Evolutionary conservation across 2,888 invertebrate genomes (phyloP).

Genomic region (Phalera bucephala): DNA sequence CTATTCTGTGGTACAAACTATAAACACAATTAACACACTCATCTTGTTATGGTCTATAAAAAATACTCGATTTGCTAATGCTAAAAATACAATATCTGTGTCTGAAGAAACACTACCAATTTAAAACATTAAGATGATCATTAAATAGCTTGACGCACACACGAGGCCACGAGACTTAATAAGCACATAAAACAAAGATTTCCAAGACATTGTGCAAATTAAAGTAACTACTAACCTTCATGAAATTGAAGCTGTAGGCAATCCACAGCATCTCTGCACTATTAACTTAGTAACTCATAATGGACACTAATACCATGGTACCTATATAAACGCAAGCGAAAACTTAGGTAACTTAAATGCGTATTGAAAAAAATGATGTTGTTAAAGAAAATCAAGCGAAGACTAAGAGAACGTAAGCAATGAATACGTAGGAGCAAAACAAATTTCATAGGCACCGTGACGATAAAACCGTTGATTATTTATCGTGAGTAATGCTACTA

Average conservation of each 20-base stretch:
- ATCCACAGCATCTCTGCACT: neutral
- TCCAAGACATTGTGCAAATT: neutral
- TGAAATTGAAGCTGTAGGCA: neutral
- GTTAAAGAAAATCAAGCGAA: neutral
- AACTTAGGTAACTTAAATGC: no score
- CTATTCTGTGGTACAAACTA: no score
- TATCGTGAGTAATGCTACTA: slow-evolving; percentile 32
- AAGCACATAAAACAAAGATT: neutral
- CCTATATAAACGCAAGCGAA: neutral
- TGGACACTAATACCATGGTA: no score
- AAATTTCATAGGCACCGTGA: slow-evolving; percentile 44
- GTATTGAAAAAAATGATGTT: no score
- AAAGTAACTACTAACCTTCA: neutral
- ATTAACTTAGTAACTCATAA: no score
- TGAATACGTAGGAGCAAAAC: neutral
- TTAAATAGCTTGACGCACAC: neutral
- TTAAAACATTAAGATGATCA: neutral
- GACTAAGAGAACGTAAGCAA: neutral
- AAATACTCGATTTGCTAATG: no score
- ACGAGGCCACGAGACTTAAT: neutral
- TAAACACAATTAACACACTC: no score
- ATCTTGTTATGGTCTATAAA: no score
- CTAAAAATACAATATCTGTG: no score
- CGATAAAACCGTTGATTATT: slow-evolving; percentile 38
- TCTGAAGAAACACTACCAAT: neutral